Percentiles rank a stretch among this genome's conserved stretches.
phyloP scores from a whole-genome alignment of 2,888 invertebrate genomes.

The Cataglyphis livida region DNA sequence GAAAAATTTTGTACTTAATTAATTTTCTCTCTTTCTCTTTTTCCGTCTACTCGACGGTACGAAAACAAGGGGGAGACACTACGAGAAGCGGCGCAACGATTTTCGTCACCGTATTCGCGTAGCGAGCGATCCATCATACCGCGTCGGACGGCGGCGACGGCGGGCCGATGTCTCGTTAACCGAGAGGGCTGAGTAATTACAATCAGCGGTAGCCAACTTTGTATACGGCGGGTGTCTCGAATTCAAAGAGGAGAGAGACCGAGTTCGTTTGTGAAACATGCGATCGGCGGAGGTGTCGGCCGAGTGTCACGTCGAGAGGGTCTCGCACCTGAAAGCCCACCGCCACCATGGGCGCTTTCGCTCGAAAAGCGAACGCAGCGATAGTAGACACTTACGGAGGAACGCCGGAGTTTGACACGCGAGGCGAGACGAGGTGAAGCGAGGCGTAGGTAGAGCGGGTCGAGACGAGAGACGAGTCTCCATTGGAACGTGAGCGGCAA shows the following conservation, averaged over 20 bases:
- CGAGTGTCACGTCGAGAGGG: constrained; percentile 44
- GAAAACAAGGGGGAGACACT: constrained; percentile 82
- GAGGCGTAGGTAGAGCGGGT: not conserved
- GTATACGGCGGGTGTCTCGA: constrained; percentile 45
- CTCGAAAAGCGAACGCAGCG: constrained; percentile 49
- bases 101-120: constrained; percentile 51
- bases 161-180: constrained; percentile 75
- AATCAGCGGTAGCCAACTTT: constrained; percentile 63
- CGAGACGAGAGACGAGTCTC: constrained; percentile 42
- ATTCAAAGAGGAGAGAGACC: constrained; percentile 49
- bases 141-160: constrained; percentile 13
- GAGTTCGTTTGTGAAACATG: constrained; percentile 61
- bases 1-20: constrained; percentile 14
- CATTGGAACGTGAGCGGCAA: constrained; percentile 54
- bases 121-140: constrained; percentile 71
- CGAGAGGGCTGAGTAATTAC: constrained; percentile 72
- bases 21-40: constrained; percentile 20
- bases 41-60: constrained; percentile 5
- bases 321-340: constrained; percentile 50
- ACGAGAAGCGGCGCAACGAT: constrained; percentile 44
- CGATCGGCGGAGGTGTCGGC: constrained; percentile 85
- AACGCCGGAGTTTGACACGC: constrained; percentile 52
- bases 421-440: constrained; percentile 14
- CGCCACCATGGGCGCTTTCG: constrained; percentile 60
- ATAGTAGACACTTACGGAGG: constrained; percentile 53